Percentiles rank a stretch among this genome's conserved stretches.
Conservation (phyloP, 2,113 vertebrate genomes). For the Centropus unirufus region DNA sequence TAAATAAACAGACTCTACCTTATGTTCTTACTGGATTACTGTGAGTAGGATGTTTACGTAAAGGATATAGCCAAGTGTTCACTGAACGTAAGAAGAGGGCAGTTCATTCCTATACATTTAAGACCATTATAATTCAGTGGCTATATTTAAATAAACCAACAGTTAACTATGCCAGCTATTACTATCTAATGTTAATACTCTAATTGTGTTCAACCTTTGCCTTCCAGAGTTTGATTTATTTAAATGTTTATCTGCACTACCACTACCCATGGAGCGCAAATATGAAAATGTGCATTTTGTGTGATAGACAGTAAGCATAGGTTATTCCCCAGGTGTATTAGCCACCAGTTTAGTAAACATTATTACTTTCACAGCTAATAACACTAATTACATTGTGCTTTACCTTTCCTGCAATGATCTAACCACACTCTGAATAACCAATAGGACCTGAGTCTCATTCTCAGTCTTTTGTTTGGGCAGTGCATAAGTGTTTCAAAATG, state of each 20-base stretch:
- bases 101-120: slow-evolving; percentile 52
- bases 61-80: slow-evolving; percentile 63
- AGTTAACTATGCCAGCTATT: slow-evolving; percentile 35
- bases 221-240: not conserved
- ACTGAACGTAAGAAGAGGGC: slow-evolving; percentile 44
- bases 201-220: slow-evolving; percentile 5
- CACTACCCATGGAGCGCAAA: not conserved
- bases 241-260: not conserved
- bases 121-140: slow-evolving; percentile 56
- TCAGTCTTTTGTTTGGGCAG: not conserved
- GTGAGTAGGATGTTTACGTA: slow-evolving; percentile 72
- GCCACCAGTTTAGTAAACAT: not conserved
- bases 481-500: not conserved
- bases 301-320: not conserved
- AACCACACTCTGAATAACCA: not conserved
- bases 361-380: not conserved
- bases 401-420: not conserved
- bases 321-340: not conserved
- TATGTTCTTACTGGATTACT: slow-evolving; percentile 66
- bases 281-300: not conserved
- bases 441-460: not conserved
- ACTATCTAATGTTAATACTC: not conserved
- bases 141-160: slow-evolving; percentile 58
- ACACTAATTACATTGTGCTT: not conserved
- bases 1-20: slow-evolving; percentile 68